Evolutionary conservation across 2,888 invertebrate genomes (phyloP), one percentile per base, ranked within the genome.

Genomic region (Glomeris marginata): DNA sequence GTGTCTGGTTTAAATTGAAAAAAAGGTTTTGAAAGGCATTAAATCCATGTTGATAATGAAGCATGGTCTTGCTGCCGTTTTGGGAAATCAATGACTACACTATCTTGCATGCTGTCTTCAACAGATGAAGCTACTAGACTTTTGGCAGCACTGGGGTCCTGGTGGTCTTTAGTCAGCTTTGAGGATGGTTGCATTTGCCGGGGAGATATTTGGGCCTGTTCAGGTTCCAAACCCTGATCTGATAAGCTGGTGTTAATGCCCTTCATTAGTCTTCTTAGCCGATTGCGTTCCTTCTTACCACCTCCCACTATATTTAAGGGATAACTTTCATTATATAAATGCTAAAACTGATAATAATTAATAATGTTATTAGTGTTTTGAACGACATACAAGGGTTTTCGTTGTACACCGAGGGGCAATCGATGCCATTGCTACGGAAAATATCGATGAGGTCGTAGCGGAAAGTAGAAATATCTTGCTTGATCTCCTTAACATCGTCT

Each of bases 401-500:
- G 18, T 38, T 38, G 18, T 16, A 8, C 40, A 18, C 16, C 40
- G 44, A 21, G 20, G 45, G 35, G 16, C 45, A 45, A 18, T 34
- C 15, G n/a, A 86, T 87, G 45, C 87, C 90, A 63, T 94, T 94
- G 58, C 80, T 81, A 49, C 78, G 75, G 11, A 95, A 76, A 60
- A 95, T 91, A 61, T 92, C 91, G 49, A 95, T 80, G 20, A 95
- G 72, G 63, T 95, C 94, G 66, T 83, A 95, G 55, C 91, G 75
- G 57, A 95, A 75, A 3, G 90, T 84, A n/a, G 90, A 91, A 55
- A 95, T 91, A 64, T 95, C 95, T 63, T 95, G 94, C 59, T 95
- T 77, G 61, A 95, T 88, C 72, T 97, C 97, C 77, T 92, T 92
- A 56, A 97, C 86, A 67, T 97, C 95, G 68, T 97, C 97, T 64